Evolutionary conservation across 2,888 invertebrate genomes (phyloP), one percentile per base, ranked within the genome.

Genomic region (Acronicta leporina): DNA sequence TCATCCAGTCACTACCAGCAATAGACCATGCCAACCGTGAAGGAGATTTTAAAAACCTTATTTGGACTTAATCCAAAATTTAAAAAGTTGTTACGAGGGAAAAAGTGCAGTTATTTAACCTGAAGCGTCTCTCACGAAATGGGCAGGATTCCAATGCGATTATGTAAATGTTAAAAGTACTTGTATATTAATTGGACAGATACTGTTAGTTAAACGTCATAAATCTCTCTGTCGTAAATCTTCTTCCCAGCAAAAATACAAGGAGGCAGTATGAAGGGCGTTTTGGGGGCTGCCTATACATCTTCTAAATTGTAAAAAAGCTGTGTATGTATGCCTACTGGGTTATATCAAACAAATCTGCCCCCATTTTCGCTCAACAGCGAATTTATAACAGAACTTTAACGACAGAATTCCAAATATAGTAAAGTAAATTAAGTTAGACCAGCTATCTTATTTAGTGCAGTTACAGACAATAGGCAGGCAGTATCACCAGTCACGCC

Each of bases 401-500:
- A 38, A 38, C n/a, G n/a, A 47, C 47, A 51, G 65, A 70, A 76
- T 68, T 68, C 38, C 47, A 55, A 65, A 48, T 50, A 61, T 52
- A 38, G 38, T n/a, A 38, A 2, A 38, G 44, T 61, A 48, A 46
- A 51, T 59, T 50, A 45, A 59, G 54, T 60, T 46, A 55, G 56
- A 30, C 49, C 16, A 55, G 55, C 58, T 66, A 53, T 56, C 70
- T 67, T 48, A 77, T 73, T 73, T 55, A 75, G 69, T 43, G 44
- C 45, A 48, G 16, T 6, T 10, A 40, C 51, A 63, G 51, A 70
- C 73, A 70, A 73, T 58, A 73, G 73, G 40, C 58, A 59, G 51
- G 53, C 67, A 49, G 13, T 71, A 62, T 56, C 49, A 52, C 75
- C 63, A 83, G 70, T 80, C 70, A 78, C 73, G 79, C 72, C 71